These are phyloP conservation scores for Gila robusta DNA, from an alignment of 2,797 vertebrate species.

Conservation along the genomic window DNA sequence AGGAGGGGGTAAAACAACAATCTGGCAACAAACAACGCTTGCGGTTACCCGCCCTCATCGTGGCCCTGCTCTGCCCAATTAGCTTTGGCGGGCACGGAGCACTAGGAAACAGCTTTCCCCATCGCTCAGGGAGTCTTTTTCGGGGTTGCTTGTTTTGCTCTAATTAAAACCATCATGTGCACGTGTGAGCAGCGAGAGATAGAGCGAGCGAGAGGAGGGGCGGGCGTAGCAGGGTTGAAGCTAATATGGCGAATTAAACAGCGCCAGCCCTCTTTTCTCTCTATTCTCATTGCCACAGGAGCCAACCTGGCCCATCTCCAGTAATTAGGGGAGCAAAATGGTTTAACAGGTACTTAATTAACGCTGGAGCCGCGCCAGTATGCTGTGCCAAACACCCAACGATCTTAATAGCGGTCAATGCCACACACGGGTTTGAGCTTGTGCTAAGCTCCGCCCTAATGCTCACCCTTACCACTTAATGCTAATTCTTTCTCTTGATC, in stretches of 20 bases:
- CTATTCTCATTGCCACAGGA: slow-evolving; percentile 58
- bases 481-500: slow-evolving; percentile 73
- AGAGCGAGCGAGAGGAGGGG: slow-evolving; percentile 16
- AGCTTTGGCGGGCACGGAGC: slow-evolving; percentile 67
- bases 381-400: slow-evolving; percentile 79
- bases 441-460: slow-evolving; percentile 46
- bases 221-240: slow-evolving; percentile 49
- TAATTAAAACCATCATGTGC: slow-evolving; percentile 81
- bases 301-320: slow-evolving; percentile 75
- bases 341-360: slow-evolving; percentile 85
- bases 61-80: slow-evolving; percentile 79
- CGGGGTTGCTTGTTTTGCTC: slow-evolving; percentile 78
- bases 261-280: slow-evolving; percentile 64
- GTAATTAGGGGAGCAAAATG: slow-evolving; percentile 77
- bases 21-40: slow-evolving; percentile 72
- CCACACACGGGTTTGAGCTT: slow-evolving; percentile 74
- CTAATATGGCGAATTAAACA: slow-evolving; percentile 67
- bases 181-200: slow-evolving; percentile 54
- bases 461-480: slow-evolving; percentile 31
- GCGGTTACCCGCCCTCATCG: slow-evolving; percentile 74
- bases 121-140: slow-evolving; percentile 75
- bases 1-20: slow-evolving; percentile 63
- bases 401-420: slow-evolving; percentile 83
- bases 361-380: slow-evolving; percentile 77
- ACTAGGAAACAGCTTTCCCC: slow-evolving; percentile 66